Conservation (phyloP, 53 echinoderm and acorn worm species). For the Antedon mediterranea region DNA sequence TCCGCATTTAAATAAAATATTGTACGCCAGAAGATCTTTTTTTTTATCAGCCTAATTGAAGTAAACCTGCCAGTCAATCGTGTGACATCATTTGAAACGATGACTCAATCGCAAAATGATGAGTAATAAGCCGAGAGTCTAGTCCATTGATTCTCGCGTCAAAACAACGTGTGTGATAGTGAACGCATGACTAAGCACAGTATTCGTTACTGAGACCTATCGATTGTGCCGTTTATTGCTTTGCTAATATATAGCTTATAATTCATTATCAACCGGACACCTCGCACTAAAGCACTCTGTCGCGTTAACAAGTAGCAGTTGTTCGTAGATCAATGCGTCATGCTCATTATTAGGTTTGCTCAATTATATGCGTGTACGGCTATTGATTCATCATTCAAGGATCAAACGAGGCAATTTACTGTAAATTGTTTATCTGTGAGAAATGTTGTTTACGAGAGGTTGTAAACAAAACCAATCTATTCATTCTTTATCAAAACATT, state of each 20-base stretch:
- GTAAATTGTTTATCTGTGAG: neutral
- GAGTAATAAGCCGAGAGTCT: neutral
- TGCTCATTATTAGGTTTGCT: neutral
- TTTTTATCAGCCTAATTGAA: neutral
- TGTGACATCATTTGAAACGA: neutral
- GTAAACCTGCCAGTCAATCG: neutral
- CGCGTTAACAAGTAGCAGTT: neutral
- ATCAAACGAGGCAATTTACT: neutral
- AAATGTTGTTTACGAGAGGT: neutral
- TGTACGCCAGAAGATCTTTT: too few species aligned
- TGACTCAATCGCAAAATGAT: neutral
- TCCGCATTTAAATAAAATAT: too few species aligned
- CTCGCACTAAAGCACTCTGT: neutral
- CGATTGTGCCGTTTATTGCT: neutral
- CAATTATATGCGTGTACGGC: neutral
- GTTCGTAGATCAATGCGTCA: neutral
- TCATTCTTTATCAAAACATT: neutral
- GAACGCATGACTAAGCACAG: neutral
- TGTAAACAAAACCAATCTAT: neutral
- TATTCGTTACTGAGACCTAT: neutral
- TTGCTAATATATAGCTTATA: neutral
- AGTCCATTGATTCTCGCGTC: neutral
- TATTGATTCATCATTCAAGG: neutral
- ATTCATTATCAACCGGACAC: neutral
- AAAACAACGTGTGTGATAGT: neutral